Evolutionary conservation across 2,797 vertebrate species (phyloP), one percentile per base, ranked within the genome.

Genomic region (Sebastes melanostomus): DNA sequence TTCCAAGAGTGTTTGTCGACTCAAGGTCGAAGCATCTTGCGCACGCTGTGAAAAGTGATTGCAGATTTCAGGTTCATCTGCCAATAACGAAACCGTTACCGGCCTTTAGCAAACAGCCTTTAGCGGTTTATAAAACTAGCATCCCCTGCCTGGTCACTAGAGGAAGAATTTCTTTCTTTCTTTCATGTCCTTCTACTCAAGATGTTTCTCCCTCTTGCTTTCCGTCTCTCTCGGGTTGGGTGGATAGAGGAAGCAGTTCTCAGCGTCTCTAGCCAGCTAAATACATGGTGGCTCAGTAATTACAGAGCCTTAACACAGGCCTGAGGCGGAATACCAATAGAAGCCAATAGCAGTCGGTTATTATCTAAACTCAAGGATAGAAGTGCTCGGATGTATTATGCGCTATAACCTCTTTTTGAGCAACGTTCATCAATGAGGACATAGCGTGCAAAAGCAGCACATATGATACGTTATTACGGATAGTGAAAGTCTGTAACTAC

Each of bases 261-360:
- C 88, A 90, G 88, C 32, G 66, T 89, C 84, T 85, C 69, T 75
- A 84, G 87, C 88, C 91, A 92, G 80, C 80, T 94, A 93, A 94
- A 87, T 94, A 93, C 93, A 94, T 86, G 90, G 86, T 93, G 91
- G 87, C 87, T 91, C 78, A 73, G 87, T 95, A 94, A 94, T 94
- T 94, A 93, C 87, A 94, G 91, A 91, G 91, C 81, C 77, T 77
- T 86, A 86, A 89, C 91, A 91, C 88, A 91, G 83, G 87, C 92
- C 88, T 18, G 32, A 62, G 86, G 90, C 88, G 84, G 89, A 90
- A 90, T 83, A 89, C 84, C 90, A 90, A 89, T 83, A 78, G 81
- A 89, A 87, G 77, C 87, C 86, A 91, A 81, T 69, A 88, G 89
- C 79, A 90, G 82, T 80, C 67, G 68, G 80, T 90, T 90, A 93